Percentiles rank a stretch among this genome's conserved stretches.
phyloP scores from a whole-genome alignment of 2,113 vertebrate genomes.

The Oophaga pumilio region DNA sequence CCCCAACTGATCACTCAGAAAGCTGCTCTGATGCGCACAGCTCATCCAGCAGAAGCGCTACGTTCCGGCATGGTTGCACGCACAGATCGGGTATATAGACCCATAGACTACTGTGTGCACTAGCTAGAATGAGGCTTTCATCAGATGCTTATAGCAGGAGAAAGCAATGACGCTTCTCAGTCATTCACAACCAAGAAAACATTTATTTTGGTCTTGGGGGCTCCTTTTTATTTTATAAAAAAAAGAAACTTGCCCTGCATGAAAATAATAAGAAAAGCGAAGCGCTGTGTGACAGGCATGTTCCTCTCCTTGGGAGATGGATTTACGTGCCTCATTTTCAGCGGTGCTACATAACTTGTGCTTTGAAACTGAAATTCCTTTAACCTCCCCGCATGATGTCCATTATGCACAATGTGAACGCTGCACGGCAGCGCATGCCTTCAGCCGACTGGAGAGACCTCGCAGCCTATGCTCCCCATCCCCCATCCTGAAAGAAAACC shows the following conservation, averaged over 20 bases:
- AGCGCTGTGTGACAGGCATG: neutral
- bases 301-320: constrained; percentile 4
- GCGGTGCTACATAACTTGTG: neutral
- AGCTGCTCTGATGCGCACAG: too few species aligned
- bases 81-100: too few species aligned
- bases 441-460: neutral
- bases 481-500: neutral
- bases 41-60: too few species aligned
- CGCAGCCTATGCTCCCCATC: neutral
- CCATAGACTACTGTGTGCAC: too few species aligned
- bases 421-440: neutral
- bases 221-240: neutral
- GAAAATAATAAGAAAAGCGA: neutral
- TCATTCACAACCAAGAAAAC: neutral
- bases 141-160: neutral
- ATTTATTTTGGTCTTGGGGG: neutral
- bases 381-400: constrained; percentile 30
- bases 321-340: constrained; percentile 1
- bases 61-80: too few species aligned
- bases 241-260: neutral
- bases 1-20: too few species aligned
- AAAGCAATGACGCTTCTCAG: neutral
- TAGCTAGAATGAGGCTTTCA: too few species aligned
- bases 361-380: constrained; percentile 5
- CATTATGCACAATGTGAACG: constrained; percentile 1